phyloP scores from a whole-genome alignment of 2,888 invertebrate species.

The Adelphocoris suturalis region DNA sequence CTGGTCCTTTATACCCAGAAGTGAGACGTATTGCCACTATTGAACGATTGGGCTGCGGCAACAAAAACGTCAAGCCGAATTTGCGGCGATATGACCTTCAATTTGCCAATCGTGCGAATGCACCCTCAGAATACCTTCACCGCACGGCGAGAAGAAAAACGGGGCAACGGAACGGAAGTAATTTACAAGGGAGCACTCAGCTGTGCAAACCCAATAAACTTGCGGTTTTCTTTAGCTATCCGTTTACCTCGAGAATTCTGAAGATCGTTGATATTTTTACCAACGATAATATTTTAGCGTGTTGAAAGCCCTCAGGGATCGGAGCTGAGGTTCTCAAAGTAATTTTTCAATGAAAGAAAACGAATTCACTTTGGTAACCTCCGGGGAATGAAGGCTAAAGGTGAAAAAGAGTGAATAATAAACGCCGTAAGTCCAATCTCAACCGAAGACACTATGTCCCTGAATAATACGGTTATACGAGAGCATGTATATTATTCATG shows the following conservation, averaged over 20 bases:
- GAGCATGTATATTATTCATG: no score
- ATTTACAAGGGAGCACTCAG: conserved; percentile 32
- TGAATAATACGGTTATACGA: no score
- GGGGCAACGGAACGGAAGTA: neutral
- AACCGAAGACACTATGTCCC: no score
- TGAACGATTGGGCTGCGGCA: no score
- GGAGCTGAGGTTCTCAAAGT: neutral
- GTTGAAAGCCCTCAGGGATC: neutral
- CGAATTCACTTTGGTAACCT: neutral
- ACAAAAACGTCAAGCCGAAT: no score
- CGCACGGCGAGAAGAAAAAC: neutral
- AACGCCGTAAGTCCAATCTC: no score
- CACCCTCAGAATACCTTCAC: no score
- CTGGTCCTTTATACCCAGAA: no score
- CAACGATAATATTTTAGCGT: conserved; percentile 13
- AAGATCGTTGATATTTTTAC: conserved; percentile 2
- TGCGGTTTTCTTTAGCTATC: neutral
- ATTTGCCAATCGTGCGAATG: no score
- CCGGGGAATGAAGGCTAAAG: neutral
- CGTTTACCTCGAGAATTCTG: neutral
- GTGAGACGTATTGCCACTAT: no score
- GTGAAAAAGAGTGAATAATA: no score
- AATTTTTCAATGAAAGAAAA: neutral
- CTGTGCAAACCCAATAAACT: conserved; percentile 30
- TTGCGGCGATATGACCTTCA: no score